phyloP scores from a whole-genome alignment of 2,113 vertebrate genomes.

The Monopterus albus region DNA sequence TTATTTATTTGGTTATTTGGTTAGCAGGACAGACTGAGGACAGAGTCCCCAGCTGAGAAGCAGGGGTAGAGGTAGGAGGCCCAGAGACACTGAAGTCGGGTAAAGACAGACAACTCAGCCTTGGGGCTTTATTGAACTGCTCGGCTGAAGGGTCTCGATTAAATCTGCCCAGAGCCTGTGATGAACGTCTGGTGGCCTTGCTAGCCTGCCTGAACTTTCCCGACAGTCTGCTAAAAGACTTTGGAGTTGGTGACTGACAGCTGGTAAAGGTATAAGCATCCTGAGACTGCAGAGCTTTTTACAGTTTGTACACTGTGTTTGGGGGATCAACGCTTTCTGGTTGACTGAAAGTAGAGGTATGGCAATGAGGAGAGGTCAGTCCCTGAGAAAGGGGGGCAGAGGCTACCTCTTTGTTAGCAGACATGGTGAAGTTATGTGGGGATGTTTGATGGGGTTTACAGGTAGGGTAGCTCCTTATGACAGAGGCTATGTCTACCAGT shows the following conservation, averaged over 20 bases:
- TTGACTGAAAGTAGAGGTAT: neutral
- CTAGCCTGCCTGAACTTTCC: neutral
- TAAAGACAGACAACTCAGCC: neutral
- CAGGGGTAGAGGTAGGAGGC: neutral
- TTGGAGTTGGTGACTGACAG: neutral
- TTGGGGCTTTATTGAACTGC: neutral
- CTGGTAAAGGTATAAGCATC: neutral
- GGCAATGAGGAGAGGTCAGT: neutral
- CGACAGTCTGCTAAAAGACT: conserved; percentile 14
- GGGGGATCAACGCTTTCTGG: neutral
- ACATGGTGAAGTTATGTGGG: rapidly evolving
- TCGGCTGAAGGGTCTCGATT: neutral
- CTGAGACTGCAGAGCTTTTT: neutral
- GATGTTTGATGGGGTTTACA: neutral
- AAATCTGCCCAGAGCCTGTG: neutral
- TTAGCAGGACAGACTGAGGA: neutral
- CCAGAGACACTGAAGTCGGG: neutral
- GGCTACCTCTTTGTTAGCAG: neutral
- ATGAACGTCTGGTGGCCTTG: neutral
- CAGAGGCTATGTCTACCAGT: conserved; percentile 15
- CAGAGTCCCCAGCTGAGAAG: neutral
- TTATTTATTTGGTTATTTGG: neutral
- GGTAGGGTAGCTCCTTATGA: too few species aligned
- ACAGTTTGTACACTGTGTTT: neutral
- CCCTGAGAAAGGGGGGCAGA: neutral